Evolutionary conservation across 2,113 vertebrate genomes (phyloP).

Genomic region (Synchiropus splendidus): DNA sequence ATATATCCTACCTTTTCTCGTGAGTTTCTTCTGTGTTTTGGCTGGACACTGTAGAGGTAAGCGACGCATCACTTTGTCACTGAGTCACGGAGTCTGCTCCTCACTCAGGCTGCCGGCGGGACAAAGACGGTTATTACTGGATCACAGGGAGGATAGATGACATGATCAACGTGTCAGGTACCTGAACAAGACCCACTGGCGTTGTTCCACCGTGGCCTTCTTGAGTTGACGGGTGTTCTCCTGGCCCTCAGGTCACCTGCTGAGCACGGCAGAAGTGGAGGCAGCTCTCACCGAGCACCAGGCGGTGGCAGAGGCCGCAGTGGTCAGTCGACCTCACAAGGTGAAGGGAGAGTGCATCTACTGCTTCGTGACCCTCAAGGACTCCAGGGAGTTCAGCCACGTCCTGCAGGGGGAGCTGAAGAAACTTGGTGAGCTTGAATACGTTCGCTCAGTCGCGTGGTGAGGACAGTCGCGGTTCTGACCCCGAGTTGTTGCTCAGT

Average conservation of each 20-base stretch:
- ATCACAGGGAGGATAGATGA: slow-evolving; percentile 96
- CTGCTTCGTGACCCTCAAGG: slow-evolving; percentile 86
- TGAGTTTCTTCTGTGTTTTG: no score
- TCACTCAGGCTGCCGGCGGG: slow-evolving; percentile 80
- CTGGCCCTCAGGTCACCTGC: slow-evolving; percentile 81
- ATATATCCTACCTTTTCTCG: no score
- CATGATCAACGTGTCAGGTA: slow-evolving; percentile 97
- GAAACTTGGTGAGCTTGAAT: slow-evolving; percentile 76
- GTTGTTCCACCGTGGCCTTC: no score
- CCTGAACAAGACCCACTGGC: background rate
- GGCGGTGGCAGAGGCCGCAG: slow-evolving; percentile 79
- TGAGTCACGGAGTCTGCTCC: no score
- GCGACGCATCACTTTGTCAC: no score
- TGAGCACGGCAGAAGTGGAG: slow-evolving; percentile 94
- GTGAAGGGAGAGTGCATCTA: slow-evolving; percentile 95
- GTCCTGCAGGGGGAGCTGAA: slow-evolving; percentile 75
- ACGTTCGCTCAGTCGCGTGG: no score
- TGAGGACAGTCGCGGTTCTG: no score
- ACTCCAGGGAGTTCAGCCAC: slow-evolving; percentile 72
- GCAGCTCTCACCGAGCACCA: slow-evolving; percentile 85
- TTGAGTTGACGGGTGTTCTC: background rate
- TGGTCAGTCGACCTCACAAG: slow-evolving; percentile 83
- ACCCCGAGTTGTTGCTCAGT: no score
- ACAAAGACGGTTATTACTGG: slow-evolving; percentile 96
- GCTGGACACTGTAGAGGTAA: no score